Conservation (phyloP, 2,797 vertebrate genomes). For the Melanotaenia trifasciata region DNA sequence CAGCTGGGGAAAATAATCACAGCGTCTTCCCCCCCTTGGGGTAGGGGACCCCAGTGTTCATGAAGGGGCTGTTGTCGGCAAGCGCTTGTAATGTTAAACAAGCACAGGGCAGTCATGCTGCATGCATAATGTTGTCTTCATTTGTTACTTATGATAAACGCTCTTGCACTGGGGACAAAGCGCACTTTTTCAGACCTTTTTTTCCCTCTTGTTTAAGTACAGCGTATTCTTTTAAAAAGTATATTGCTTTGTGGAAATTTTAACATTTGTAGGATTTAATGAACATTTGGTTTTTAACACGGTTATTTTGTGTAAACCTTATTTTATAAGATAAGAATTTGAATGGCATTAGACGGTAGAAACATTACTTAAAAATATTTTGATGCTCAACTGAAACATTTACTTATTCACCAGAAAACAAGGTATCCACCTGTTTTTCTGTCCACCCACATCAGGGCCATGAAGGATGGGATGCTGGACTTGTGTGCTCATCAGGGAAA, state of each 20-base stretch:
- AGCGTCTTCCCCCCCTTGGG: slow-evolving; percentile 68
- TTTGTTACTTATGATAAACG: slow-evolving; percentile 83
- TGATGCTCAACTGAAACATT: slow-evolving; percentile 35
- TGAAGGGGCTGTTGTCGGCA: slow-evolving; percentile 67
- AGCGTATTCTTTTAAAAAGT: slow-evolving; percentile 47
- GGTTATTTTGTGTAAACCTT: slow-evolving; percentile 7
- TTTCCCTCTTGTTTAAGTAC: slow-evolving; percentile 10
- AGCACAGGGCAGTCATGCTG: slow-evolving; percentile 75
- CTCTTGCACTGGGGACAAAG: slow-evolving; percentile 57
- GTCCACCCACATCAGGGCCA: slow-evolving; percentile 82
- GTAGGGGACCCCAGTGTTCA: slow-evolving; percentile 59
- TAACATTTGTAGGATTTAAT: slow-evolving; percentile 43
- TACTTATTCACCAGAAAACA: slow-evolving; percentile 57
- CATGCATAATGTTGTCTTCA: slow-evolving; percentile 83
- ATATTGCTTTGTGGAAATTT: slow-evolving; percentile 26
- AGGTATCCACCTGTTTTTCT: slow-evolving; percentile 76
- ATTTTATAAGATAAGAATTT: slow-evolving; percentile 14
- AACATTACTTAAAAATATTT: slow-evolving; percentile 16
- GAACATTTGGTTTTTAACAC: slow-evolving; percentile 14
- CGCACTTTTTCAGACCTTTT: slow-evolving; percentile 69
- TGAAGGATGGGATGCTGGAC: slow-evolving; percentile 81
- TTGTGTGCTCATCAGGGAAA: slow-evolving; percentile 79
- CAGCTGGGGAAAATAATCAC: slow-evolving; percentile 77
- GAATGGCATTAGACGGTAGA: neutral
- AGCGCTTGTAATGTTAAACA: slow-evolving; percentile 77